These are phyloP conservation scores for Rhyacophila evoluta DNA, from an alignment of 2,888 invertebrate genomes.

Conservation along the genomic window DNA sequence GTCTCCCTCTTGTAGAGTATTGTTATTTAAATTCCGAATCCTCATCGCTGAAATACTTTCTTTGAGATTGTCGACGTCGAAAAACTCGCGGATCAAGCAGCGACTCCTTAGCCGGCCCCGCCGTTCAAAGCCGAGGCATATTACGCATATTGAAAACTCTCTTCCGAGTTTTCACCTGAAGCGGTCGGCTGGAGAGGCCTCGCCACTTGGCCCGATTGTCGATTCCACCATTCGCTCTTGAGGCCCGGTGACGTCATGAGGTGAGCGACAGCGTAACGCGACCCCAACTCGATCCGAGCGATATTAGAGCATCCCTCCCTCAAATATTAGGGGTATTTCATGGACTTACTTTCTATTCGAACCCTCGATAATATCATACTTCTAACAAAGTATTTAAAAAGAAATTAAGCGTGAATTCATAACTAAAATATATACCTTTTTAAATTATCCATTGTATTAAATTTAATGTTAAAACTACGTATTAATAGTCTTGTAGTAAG, in stretches of 20 bases:
- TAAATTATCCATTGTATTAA: too few relatives aligned
- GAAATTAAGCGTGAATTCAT: too few relatives aligned
- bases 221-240: neutral
- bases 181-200: neutral
- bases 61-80: neutral
- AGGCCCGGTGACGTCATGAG: neutral
- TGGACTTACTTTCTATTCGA: too few relatives aligned
- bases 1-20: too few relatives aligned
- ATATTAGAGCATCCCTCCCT: neutral
- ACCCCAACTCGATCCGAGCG: neutral
- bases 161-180: neutral
- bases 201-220: conserved; percentile 3
- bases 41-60: neutral
- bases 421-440: too few relatives aligned
- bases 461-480: too few relatives aligned
- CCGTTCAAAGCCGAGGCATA: neutral
- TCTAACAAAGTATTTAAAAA: too few relatives aligned
- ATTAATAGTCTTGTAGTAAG: too few relatives aligned
- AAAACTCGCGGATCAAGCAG: conserved; percentile 6
- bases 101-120: neutral
- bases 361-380: too few relatives aligned
- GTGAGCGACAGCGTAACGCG: neutral
- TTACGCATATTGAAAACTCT: conserved; percentile 5
- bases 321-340: too few relatives aligned
- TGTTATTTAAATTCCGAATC: too few relatives aligned